These are phyloP conservation scores for Alces alces DNA, from an alignment of 2,113 vertebrate species.

Conservation along the genomic window DNA sequence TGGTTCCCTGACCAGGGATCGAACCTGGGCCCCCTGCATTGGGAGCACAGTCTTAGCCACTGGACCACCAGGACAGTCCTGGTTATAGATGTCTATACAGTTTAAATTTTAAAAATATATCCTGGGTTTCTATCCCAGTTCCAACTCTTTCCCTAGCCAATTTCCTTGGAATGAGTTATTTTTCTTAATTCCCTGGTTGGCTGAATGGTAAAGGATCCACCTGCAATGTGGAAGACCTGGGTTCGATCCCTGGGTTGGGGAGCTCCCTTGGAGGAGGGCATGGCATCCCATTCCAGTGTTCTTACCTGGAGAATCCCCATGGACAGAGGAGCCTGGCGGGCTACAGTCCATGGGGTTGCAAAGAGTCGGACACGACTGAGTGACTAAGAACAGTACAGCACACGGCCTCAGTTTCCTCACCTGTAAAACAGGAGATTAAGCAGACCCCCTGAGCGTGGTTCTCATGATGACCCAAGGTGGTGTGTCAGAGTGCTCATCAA, in stretches of 20 bases:
- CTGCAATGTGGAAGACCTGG: neutral
- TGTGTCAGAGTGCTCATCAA: neutral
- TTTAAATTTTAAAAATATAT: neutral
- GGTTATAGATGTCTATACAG: neutral
- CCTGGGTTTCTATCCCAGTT: neutral
- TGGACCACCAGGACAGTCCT: neutral
- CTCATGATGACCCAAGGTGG: neutral
- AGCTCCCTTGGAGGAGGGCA: neutral
- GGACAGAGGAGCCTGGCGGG: neutral
- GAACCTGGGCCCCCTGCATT: neutral
- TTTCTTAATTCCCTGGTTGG: neutral
- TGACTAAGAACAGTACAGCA: neutral
- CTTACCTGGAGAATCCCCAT: neutral
- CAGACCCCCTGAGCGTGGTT: neutral
- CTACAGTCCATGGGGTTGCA: neutral
- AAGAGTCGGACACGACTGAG: neutral
- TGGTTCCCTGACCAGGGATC: neutral
- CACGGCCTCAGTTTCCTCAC: neutral
- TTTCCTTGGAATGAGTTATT: neutral
- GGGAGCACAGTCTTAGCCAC: neutral
- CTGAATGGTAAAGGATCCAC: neutral
- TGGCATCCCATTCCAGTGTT: neutral
- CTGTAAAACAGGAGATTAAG: neutral
- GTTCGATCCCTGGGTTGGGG: neutral
- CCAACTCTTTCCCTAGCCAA: neutral